Evolutionary conservation across 2,888 invertebrate species (phyloP).

Genomic region (Cenopis cana): DNA sequence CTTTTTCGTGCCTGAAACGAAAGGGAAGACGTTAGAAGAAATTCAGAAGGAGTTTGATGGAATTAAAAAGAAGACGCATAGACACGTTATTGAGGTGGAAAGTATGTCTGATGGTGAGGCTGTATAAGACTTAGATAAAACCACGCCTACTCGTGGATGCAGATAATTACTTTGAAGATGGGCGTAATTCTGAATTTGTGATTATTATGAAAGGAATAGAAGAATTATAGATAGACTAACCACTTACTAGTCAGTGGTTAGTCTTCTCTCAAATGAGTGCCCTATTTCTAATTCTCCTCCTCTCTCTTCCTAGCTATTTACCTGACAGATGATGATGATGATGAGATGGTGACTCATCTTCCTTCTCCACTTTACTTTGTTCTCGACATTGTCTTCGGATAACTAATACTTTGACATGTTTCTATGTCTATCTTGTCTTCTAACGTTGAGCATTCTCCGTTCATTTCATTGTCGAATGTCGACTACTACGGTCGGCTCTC

Average conservation of each 20-base stretch:
- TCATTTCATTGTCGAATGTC: neutral
- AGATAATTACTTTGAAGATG: neutral
- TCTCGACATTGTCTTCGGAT: too few species aligned
- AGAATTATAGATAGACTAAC: neutral
- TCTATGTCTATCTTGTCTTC: neutral
- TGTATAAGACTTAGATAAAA: constrained; percentile 1
- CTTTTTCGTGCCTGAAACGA: constrained; percentile 89
- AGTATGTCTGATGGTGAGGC: constrained; percentile 64
- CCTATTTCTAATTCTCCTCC: neutral
- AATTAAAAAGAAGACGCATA: constrained; percentile 71
- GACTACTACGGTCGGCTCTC: neutral
- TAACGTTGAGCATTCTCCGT: neutral
- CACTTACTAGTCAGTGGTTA: neutral
- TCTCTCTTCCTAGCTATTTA: too few species aligned
- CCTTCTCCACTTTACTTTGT: too few species aligned
- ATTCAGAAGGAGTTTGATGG: constrained; percentile 84
- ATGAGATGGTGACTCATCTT: too few species aligned
- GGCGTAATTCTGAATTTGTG: neutral
- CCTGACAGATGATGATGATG: too few species aligned
- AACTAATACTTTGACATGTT: too few species aligned
- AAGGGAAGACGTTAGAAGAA: constrained; percentile 83
- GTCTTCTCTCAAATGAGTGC: neutral
- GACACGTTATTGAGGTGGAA: constrained; percentile 78
- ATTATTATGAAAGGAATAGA: neutral
- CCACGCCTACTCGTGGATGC: neutral